Percentiles rank a stretch among this genome's conserved stretches.
Evolutionary conservation across 2,888 invertebrate species (phyloP).

Genomic region (Adelphocoris suturalis): DNA sequence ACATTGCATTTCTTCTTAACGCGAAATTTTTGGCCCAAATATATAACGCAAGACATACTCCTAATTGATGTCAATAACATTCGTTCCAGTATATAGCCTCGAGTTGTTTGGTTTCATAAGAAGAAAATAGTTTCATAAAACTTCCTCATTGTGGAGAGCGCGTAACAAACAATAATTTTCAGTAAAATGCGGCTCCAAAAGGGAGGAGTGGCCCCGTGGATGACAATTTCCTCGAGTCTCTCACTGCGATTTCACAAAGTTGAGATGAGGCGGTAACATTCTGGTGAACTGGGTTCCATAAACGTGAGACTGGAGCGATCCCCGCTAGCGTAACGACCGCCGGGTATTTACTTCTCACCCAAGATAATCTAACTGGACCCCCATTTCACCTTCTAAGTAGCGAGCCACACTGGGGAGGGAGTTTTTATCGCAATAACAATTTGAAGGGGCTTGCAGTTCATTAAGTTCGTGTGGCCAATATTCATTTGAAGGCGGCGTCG

Average conservation of each 20-base stretch:
- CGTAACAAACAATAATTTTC: not conserved
- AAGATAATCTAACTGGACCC: slow-evolving; percentile 47
- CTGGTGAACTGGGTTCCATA: not conserved
- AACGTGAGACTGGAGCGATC: slow-evolving; percentile 27
- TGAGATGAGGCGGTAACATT: slow-evolving; percentile 4
- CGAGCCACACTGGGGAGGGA: slow-evolving; percentile 1
- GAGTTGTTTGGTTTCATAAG: no score
- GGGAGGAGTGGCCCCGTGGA: not conserved
- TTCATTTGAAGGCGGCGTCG: slow-evolving; percentile 47
- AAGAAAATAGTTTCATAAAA: no score
- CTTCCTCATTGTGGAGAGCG: no score
- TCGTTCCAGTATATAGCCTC: no score
- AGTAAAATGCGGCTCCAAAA: not conserved
- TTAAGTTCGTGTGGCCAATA: slow-evolving; percentile 55
- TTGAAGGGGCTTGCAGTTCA: slow-evolving; percentile 45
- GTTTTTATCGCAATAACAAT: slow-evolving; percentile 49
- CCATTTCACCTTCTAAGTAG: slow-evolving; percentile 51
- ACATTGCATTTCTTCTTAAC: no score
- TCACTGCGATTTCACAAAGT: not conserved
- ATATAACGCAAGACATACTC: no score
- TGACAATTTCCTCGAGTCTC: not conserved
- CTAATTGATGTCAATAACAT: no score
- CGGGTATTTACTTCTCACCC: slow-evolving; percentile 38
- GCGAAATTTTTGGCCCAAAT: no score
- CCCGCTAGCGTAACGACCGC: not conserved